Evolutionary conservation across 2,888 invertebrate species (phyloP).

Genomic region (Trypoxylon attenuatum): DNA sequence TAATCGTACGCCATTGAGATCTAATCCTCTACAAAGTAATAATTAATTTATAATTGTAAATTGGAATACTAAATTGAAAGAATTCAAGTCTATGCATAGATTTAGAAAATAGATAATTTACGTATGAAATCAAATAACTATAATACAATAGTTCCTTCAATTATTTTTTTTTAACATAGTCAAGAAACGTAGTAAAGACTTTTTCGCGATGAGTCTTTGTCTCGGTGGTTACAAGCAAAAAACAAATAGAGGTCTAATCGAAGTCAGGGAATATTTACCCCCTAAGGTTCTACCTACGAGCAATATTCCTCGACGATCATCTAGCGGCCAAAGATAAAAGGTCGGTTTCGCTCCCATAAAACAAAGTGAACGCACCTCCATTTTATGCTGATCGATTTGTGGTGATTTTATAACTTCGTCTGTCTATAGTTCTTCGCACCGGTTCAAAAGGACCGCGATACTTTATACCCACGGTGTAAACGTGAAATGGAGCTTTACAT

Average conservation of each 20-base stretch:
- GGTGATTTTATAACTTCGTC: conserved; percentile 72
- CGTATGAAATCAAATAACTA: too few relatives aligned
- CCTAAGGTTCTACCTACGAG: conserved; percentile 28
- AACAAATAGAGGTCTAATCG: conserved; percentile 30
- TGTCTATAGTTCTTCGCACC: conserved; percentile 57
- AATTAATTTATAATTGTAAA: too few relatives aligned
- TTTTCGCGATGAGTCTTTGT: too few relatives aligned
- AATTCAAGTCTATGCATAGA: too few relatives aligned
- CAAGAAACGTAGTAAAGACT: too few relatives aligned
- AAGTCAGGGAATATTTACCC: conserved; percentile 18
- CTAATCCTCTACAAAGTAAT: not conserved
- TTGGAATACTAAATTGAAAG: too few relatives aligned
- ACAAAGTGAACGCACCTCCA: conserved; percentile 62
- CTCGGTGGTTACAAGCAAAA: too few relatives aligned
- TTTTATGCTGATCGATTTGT: conserved; percentile 73
- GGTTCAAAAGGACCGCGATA: conserved; percentile 71
- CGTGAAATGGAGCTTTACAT: conserved; percentile 66
- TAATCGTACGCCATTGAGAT: not conserved
- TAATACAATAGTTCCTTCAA: too few relatives aligned
- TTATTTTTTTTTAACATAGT: too few relatives aligned
- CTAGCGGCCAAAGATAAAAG: conserved; percentile 64
- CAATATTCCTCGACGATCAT: conserved; percentile 51
- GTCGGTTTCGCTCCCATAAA: conserved; percentile 64
- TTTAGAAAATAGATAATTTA: too few relatives aligned
- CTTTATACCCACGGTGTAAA: conserved; percentile 64